These are phyloP conservation scores for Aricia artaxerxes DNA, from an alignment of 2,888 invertebrate genomes.

Conservation along the genomic window DNA sequence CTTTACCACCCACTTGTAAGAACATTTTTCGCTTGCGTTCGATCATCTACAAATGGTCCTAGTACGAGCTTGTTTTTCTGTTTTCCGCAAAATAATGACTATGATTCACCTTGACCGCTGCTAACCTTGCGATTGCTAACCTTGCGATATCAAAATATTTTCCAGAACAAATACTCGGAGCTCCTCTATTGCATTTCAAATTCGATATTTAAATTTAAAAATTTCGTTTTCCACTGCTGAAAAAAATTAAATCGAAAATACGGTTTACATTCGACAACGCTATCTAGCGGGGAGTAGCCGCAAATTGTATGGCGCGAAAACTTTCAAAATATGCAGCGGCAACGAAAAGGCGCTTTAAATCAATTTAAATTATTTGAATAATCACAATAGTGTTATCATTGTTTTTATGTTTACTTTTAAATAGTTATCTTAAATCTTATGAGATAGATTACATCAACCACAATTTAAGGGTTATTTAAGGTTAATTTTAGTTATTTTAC, in stretches of 20 bases:
- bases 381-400: background rate
- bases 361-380: background rate
- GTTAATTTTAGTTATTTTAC: background rate
- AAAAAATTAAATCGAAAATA: background rate
- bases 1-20: background rate
- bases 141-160: constrained; percentile 46
- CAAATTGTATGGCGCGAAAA: background rate
- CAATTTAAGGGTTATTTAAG: background rate
- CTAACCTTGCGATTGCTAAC: constrained; percentile 41
- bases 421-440: background rate
- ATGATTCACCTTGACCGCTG: constrained; percentile 41
- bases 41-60: background rate
- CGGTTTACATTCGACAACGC: background rate
- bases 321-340: background rate
- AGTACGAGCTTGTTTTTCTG: constrained; percentile 18
- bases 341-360: background rate
- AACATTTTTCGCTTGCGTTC: background rate
- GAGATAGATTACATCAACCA: background rate
- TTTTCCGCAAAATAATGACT: constrained; percentile 34
- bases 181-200: constrained; percentile 40
- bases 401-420: background rate
- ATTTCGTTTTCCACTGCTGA: background rate
- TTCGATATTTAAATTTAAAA: background rate
- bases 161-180: constrained; percentile 48
- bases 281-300: constrained; percentile 16